phyloP scores from a whole-genome alignment of 2,888 invertebrate genomes.

The Dioctria rufipes region DNA sequence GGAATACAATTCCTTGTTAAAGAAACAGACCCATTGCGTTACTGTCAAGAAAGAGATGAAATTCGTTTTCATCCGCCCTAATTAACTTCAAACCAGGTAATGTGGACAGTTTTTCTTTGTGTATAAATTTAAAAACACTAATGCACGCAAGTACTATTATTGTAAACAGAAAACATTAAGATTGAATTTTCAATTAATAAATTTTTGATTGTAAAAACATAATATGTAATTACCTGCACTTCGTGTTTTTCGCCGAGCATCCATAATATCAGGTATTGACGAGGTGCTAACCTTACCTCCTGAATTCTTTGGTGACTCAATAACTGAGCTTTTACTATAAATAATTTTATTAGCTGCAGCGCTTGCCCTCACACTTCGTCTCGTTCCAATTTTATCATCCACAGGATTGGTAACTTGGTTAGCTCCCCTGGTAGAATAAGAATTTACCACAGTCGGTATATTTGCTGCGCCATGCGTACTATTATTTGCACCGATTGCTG shows the following conservation, averaged over 20 bases:
- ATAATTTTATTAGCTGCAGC: constrained; percentile 70
- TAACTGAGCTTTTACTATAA: constrained; percentile 64
- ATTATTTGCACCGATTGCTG: constrained; percentile 18
- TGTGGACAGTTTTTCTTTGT: no score
- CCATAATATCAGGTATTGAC: constrained; percentile 59
- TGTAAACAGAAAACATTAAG: background rate
- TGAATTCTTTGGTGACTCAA: constrained; percentile 62
- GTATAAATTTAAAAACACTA: no score
- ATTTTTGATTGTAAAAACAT: background rate
- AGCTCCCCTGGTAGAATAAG: constrained; percentile 36
- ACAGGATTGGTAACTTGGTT: constrained; percentile 62
- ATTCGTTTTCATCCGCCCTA: no score
- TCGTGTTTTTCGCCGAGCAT: constrained; percentile 77
- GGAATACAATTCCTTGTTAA: no score
- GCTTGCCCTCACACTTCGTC: constrained; percentile 74
- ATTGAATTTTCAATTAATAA: no score
- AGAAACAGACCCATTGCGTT: no score
- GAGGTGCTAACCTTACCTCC: constrained; percentile 64
- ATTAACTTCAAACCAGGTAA: no score
- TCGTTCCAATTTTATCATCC: constrained; percentile 73
- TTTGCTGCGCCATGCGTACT: constrained; percentile 57
- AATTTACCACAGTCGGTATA: constrained; percentile 56
- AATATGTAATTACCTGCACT: constrained; percentile 75
- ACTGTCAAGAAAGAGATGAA: no score
- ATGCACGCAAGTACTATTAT: no score